Conservation (phyloP, 2,888 invertebrate species). For the Erpobdella octoculata region DNA sequence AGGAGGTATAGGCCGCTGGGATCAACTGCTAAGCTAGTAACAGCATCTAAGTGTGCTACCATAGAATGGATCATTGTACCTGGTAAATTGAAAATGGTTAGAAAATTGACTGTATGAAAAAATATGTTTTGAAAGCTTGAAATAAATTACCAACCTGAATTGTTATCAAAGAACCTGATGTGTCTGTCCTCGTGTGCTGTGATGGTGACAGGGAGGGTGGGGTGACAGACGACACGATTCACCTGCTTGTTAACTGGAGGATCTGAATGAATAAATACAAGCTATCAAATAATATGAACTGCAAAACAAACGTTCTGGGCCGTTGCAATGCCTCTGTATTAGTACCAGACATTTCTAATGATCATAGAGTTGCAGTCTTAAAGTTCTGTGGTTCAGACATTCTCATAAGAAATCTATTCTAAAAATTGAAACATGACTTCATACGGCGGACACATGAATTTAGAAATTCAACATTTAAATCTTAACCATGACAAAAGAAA, state of each 20-base stretch:
- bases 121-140: neutral
- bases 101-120: neutral
- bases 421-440: too few relatives aligned
- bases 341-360: too few relatives aligned
- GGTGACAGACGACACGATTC: slow-evolving; percentile 75
- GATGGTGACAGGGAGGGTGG: slow-evolving; percentile 86
- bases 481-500: too few relatives aligned
- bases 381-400: too few relatives aligned
- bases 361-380: too few relatives aligned
- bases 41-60: slow-evolving; percentile 97
- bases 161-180: slow-evolving; percentile 96
- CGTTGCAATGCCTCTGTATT: too few relatives aligned
- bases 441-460: too few relatives aligned
- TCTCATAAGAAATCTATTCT: too few relatives aligned
- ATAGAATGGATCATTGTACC: slow-evolving; percentile 92
- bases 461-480: too few relatives aligned
- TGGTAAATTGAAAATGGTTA: slow-evolving; percentile 44
- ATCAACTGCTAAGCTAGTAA: slow-evolving; percentile 94
- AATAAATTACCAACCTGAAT: slow-evolving; percentile 53
- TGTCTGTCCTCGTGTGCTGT: slow-evolving; percentile 96
- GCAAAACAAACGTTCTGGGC: too few relatives aligned
- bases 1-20: slow-evolving; percentile 95
- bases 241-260: slow-evolving; percentile 56
- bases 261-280: slow-evolving; percentile 39
- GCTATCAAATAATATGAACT: too few relatives aligned